Base-by-base conservation (phyloP, 2,113 vertebrate genomes). In the Bambusicola thoracicus region DNA sequence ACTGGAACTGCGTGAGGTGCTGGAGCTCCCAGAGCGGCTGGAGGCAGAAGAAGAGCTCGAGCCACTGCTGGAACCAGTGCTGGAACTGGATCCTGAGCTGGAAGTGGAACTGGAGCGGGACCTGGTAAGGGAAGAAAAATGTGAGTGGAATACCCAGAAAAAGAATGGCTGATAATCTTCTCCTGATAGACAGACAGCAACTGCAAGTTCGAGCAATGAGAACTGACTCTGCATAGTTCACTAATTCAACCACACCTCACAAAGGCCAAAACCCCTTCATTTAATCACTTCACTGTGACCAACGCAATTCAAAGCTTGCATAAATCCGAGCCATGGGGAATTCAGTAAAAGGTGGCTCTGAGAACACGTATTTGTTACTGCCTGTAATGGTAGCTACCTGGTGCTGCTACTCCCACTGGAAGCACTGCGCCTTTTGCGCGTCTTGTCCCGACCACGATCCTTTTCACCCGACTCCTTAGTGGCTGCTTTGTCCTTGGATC, bases 11-110 rank as follows among this genome's bases (percentile, higher is more conserved):
- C 98, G 98, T 2, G 99, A 99, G 12, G 98, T 98, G 96, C 98
- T 99, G 15, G 99, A 99, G 38, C 99, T 99, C 20, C 99, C 99
- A 0, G 99, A 99, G 74, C 98, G 98, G 96, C 99, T 99, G 1
- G 99, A 99, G 3, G 99, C 99, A 14, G 99, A 99, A 3, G 98
- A 99, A 4, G 99, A 99, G 92, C 99, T 99, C 32, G 99, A 99
- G 36, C 99, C 99, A 19, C 99, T 99, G 93, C 99, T 99, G 24
- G 99, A 99, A 56, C 99, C 99, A 0, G 99, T 99, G 97, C 99
- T 99, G 91, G 99, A 99, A 80, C 99, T 99, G 46, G 99, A 99
- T 63, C 99, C 99, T 8, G 99, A 99, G 96, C 99, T 99, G 36
- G 99, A 99, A 84, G 98, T 98, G 24, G 99, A 99, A 90, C 99